Conservation (phyloP, 2,797 vertebrate species). For the Echeneis naucrates region DNA sequence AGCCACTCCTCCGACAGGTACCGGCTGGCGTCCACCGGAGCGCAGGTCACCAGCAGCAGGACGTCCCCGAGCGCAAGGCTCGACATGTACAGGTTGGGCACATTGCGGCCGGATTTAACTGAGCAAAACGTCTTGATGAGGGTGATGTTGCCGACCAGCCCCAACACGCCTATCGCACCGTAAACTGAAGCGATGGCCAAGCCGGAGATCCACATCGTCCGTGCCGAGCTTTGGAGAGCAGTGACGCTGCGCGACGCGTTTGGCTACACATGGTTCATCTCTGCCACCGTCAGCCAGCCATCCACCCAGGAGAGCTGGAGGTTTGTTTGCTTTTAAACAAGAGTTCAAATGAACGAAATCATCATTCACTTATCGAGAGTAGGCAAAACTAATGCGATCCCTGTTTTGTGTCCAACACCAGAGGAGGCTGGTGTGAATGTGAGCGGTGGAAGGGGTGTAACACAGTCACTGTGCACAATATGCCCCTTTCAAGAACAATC, state of each 20-base stretch:
- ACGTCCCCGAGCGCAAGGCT: constrained; percentile 95
- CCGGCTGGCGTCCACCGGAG: constrained; percentile 95
- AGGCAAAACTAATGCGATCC: neutral
- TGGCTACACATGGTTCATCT: constrained; percentile 30
- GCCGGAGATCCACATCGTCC: constrained; percentile 82
- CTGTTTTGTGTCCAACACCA: neutral
- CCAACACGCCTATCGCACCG: constrained; percentile 89
- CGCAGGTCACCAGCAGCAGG: constrained; percentile 93
- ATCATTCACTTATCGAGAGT: neutral
- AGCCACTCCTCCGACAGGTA: constrained; percentile 94
- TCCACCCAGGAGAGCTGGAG: too few species aligned
- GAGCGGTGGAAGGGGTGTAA: too few species aligned
- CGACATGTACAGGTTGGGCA: constrained; percentile 96
- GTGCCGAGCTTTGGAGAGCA: constrained; percentile 19
- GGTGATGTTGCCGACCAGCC: constrained; percentile 93
- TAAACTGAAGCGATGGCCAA: constrained; percentile 91
- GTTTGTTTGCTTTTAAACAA: neutral
- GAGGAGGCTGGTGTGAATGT: neutral
- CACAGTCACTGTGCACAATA: neutral
- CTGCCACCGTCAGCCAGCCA: neutral
- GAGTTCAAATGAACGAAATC: neutral
- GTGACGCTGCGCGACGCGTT: constrained; percentile 52
- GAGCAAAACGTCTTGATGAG: constrained; percentile 95
- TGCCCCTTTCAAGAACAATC: neutral
- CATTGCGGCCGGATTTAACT: constrained; percentile 91